phyloP scores from a whole-genome alignment of 2,113 vertebrate species.

The Brachirus orientalis region DNA sequence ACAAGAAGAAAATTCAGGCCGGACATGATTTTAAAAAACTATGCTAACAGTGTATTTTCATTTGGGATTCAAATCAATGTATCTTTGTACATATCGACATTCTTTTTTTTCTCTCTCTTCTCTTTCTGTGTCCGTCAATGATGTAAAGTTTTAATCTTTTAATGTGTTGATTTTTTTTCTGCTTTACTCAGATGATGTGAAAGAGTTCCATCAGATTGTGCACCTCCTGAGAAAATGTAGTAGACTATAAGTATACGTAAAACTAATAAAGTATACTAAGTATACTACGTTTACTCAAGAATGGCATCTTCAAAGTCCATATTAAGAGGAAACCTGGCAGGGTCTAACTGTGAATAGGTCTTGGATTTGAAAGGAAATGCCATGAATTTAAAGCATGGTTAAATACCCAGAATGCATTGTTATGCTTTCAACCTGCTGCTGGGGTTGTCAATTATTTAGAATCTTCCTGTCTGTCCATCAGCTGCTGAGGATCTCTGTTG shows the following conservation, averaged over 20 bases:
- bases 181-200: neutral
- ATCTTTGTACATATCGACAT: neutral
- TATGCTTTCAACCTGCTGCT: conserved; percentile 56
- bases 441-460: conserved; percentile 66
- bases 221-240: conserved; percentile 82
- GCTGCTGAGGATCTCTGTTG: conserved; percentile 17
- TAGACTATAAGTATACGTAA: conserved; percentile 86
- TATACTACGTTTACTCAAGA: conserved; percentile 86
- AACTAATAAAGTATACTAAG: conserved; percentile 81
- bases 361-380: conserved; percentile 22
- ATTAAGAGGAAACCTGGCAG: conserved; percentile 6
- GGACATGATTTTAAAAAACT: no score
- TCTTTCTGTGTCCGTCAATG: neutral
- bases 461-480: conserved; percentile 56
- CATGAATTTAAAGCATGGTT: conserved; percentile 47
- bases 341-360: conserved; percentile 7
- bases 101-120: neutral
- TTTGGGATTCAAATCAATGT: neutral
- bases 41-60: no score
- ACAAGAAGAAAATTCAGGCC: no score
- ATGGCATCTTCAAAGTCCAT: conserved; percentile 25
- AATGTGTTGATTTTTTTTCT: neutral
- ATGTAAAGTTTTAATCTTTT: neutral
- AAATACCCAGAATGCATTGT: conserved; percentile 56
- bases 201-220: conserved; percentile 23